Evolutionary conservation across 2,797 vertebrate species (phyloP), one percentile per base, ranked within the genome.

Genomic region (Enteromius unitaeniatus): DNA sequence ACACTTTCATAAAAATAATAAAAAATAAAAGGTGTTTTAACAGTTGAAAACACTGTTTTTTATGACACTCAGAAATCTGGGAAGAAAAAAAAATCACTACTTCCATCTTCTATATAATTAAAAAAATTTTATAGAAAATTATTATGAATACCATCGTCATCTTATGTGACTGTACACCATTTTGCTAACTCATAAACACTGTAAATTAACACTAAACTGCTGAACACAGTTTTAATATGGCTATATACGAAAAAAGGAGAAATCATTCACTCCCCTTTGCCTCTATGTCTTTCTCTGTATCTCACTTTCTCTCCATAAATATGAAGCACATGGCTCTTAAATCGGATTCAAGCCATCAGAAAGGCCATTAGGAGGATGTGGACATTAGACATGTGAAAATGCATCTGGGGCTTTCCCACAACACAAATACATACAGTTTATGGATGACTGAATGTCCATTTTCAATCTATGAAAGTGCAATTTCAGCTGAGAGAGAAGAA

Each of bases 371-470:
- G 28, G 53, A 60, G 23, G 53, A 64, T 64, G 40, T 78, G 40
- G 55, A 51, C 65, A 82, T 82, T 81, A 85, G 58, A 28, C 68
- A 53, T 62, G 42, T 72, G 55, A 70, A 76, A 53, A 85, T 77
- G 62, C 79, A 85, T 77, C 73, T 62, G 53, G 40, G 51, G 73
- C 67, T 85, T 70, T 77, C 65, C 17, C 70, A 55, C 62, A 85
- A 75, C 17, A 69, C 70, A 85, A 64, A 79, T 64, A 84, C 37
- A 62, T 40, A 80, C 3, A 45, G 47, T 34, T 51, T 77, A 67
- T 45, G 37, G 60, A 79, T 75, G 78, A 67, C 47, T 58, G 45
- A 74, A 67, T 74, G 55, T 49, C n/a, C 81, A 74, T 64, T 82
- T 75, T 37, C 45, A 75, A 40, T 19, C 10, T 28, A 75, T 82